Evolutionary conservation across 1,140 invertebrate genomes (phyloP), one percentile per base, ranked within the genome.

Genomic region (Bombus pyrosoma): DNA sequence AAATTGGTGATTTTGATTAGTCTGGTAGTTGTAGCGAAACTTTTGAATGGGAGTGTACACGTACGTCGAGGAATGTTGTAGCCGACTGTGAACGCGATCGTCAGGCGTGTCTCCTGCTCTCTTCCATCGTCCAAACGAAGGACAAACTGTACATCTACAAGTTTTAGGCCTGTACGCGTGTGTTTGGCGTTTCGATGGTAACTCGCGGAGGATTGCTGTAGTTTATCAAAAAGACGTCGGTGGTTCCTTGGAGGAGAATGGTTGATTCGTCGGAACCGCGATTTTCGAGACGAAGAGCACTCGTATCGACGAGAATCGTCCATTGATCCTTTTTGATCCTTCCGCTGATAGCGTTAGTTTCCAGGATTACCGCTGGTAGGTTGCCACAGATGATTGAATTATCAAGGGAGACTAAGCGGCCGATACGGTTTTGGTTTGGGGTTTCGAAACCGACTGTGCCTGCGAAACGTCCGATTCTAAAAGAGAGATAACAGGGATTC

Each of bases 171-270:
- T n/a, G 59, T 62, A n/a, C 12, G 59, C 10, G 3, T 10, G 57
- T n/a, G 59, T 13, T 62, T 62, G 59, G 28, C 59, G 59, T 62
- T 91, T 90, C 88, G 87, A 87, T 84, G 89, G 86, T 75, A 88
- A 91, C 22, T 53, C 18, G 86, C 83, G 62, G 73, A 76, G 86
- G 91, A 93, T 90, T 89, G 89, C 53, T 57, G 83, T 57, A 83
- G 86, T 90, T 90, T 86, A 88, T 90, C 77, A 78, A 3, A 82
- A 72, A 81, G 83, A 83, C 80, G 62, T 68, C 66, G 86, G 37
- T 64, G 68, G 69, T 77, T 84, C 72, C 43, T 83, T 66, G 74
- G 59, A 69, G 37, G 69, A 68, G 62, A 69, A 81, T 72, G 84
- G 83, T 85, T 75, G 85, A 78, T 90, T 86, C 72, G 78, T 62